Conservation (phyloP, 2,797 vertebrate species). For the Periparus ater region DNA sequence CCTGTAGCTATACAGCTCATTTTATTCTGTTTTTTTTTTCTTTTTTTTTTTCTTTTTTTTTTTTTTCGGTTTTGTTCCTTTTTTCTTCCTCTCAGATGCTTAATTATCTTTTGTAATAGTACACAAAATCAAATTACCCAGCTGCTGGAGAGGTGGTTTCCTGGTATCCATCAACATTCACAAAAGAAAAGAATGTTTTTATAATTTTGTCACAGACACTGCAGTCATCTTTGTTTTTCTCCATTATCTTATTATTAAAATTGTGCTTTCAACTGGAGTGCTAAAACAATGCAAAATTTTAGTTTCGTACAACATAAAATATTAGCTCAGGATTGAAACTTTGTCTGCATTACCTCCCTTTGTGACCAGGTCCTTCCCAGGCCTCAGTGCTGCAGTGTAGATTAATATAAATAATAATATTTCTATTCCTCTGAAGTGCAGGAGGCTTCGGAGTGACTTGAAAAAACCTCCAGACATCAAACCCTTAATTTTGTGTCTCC, state of each 20-base stretch:
- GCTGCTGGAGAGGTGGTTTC: neutral
- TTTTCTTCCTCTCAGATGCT: neutral
- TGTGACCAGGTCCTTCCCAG: neutral
- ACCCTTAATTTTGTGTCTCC: neutral
- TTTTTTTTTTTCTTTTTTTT: neutral
- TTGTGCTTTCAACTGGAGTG: neutral
- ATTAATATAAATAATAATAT: neutral
- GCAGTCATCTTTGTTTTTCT: neutral
- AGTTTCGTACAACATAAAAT: neutral
- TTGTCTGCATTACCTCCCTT: neutral
- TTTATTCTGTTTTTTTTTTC: neutral
- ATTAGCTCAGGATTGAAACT: neutral
- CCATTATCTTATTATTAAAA: neutral
- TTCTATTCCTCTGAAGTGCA: neutral
- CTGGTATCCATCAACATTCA: constrained; percentile 16
- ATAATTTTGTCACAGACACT: neutral
- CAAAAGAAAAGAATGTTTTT: neutral
- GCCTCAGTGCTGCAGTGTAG: neutral
- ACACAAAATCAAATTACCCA: constrained; percentile 38
- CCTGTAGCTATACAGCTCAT: constrained; percentile 51
- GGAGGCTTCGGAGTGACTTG: neutral
- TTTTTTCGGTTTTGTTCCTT: neutral
- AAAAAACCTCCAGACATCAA: neutral
- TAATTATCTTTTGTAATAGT: constrained; percentile 58
- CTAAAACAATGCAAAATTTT: neutral